phyloP scores from a whole-genome alignment of 2,888 invertebrate genomes.

The Noctua janthe region DNA sequence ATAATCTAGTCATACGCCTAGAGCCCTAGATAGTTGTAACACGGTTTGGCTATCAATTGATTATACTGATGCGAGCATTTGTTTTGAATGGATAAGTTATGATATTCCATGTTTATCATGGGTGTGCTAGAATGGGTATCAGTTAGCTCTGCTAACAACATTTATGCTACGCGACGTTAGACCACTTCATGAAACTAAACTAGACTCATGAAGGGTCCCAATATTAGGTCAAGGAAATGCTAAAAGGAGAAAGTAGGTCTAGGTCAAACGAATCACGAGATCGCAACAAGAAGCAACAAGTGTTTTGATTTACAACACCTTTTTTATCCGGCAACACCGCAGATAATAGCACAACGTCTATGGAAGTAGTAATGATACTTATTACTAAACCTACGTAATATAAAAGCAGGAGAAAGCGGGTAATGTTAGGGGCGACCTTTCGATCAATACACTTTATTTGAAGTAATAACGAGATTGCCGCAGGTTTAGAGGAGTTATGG shows the following conservation, averaged over 20 bases:
- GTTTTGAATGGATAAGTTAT: slow-evolving; percentile 20
- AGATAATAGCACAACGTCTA: slow-evolving; percentile 8
- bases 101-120: background rate
- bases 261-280: slow-evolving; percentile 32
- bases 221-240: slow-evolving; percentile 31
- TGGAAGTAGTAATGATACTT: slow-evolving; percentile 30
- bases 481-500: slow-evolving; percentile 50
- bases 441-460: slow-evolving; percentile 45
- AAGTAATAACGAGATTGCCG: slow-evolving; percentile 39
- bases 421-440: slow-evolving; percentile 30
- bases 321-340: slow-evolving; percentile 11
- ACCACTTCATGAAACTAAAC: slow-evolving; percentile 8
- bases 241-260: slow-evolving; percentile 22
- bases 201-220: background rate
- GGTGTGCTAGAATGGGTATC: background rate
- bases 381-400: slow-evolving; percentile 38
- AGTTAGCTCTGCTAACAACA: background rate
- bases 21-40: slow-evolving; percentile 17
- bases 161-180: background rate
- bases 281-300: background rate
- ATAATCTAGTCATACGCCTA: slow-evolving; percentile 5
- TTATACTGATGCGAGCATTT: background rate
- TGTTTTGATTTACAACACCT: slow-evolving; percentile 9
- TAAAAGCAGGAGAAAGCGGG: slow-evolving; percentile 53
- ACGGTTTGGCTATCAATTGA: slow-evolving; percentile 14